Percentiles rank a stretch among this genome's conserved stretches.
These are phyloP conservation scores for Halesus radiatus DNA, from an alignment of 1,140 invertebrate species.

Conservation along the genomic window DNA sequence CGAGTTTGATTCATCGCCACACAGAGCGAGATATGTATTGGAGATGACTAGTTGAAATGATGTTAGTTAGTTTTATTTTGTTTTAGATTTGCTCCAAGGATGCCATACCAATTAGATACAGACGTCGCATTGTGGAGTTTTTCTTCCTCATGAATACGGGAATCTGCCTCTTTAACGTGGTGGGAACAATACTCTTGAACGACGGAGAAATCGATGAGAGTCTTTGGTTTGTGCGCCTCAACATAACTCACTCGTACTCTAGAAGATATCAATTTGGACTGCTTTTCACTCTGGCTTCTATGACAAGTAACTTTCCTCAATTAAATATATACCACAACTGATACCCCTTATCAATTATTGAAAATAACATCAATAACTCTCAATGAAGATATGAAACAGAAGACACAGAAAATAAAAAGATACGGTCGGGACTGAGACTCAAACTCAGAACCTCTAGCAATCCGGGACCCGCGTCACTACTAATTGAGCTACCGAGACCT, in stretches of 20 bases:
- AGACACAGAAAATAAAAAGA: too few species aligned
- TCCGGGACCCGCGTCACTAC: too few species aligned
- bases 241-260: neutral
- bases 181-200: neutral
- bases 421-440: too few species aligned
- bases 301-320: neutral
- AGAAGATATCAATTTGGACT: slow-evolving; percentile 1
- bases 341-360: too few species aligned
- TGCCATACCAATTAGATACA: neutral
- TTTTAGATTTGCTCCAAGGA: slow-evolving; percentile 3
- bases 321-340: too few species aligned
- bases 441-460: too few species aligned
- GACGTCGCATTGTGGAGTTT: slow-evolving; percentile 1
- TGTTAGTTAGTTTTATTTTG: neutral
- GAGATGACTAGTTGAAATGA: too few species aligned
- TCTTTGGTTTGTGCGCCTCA: neutral
- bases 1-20: too few species aligned
- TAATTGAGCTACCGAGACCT: too few species aligned
- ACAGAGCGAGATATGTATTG: too few species aligned
- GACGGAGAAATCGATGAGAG: neutral
- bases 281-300: neutral
- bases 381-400: too few species aligned
- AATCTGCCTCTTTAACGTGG: slow-evolving; percentile 24
- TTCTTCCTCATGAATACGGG: neutral
- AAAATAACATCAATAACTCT: too few species aligned